Percentiles rank a stretch among this genome's conserved stretches.
phyloP scores from a whole-genome alignment of 2,113 vertebrate genomes.

The Takifugu flavidus region DNA sequence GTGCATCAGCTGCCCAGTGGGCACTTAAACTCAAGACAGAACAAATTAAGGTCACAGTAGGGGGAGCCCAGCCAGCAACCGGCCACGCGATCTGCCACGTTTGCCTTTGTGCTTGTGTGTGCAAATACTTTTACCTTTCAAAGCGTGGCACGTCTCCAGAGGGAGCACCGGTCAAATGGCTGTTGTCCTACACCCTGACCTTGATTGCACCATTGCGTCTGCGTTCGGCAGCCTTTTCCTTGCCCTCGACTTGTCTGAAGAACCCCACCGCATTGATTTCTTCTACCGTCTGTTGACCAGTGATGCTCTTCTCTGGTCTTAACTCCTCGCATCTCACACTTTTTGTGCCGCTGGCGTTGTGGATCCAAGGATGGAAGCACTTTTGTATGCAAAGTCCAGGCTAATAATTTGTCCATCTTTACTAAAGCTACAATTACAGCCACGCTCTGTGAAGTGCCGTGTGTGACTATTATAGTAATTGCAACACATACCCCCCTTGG shows the following conservation, averaged over 20 bases:
- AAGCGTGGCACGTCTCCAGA: slow-evolving; percentile 46
- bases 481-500: too few relatives aligned
- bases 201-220: slow-evolving; percentile 40
- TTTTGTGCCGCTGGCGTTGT: too few relatives aligned
- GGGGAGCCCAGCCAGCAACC: slow-evolving; percentile 49
- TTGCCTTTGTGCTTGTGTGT: slow-evolving; percentile 32
- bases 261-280: slow-evolving; percentile 22
- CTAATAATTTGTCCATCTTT: too few relatives aligned
- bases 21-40: slow-evolving; percentile 68
- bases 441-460: too few relatives aligned
- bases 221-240: slow-evolving; percentile 32
- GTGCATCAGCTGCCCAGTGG: slow-evolving; percentile 61
- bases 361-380: too few relatives aligned
- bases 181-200: slow-evolving; percentile 37
- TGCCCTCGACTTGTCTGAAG: slow-evolving; percentile 36
- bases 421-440: too few relatives aligned
- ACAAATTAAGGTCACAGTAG: slow-evolving; percentile 77
- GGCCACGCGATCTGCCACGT: slow-evolving; percentile 34
- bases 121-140: slow-evolving; percentile 24
- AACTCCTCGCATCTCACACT: too few relatives aligned
- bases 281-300: not conserved
- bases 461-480: too few relatives aligned
- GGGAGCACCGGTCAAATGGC: slow-evolving; percentile 33
- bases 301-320: too few relatives aligned
- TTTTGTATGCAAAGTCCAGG: too few relatives aligned